Percentiles rank a stretch among this genome's conserved stretches.
phyloP scores from a whole-genome alignment of 2,888 invertebrate species.

The Tipula helvola region DNA sequence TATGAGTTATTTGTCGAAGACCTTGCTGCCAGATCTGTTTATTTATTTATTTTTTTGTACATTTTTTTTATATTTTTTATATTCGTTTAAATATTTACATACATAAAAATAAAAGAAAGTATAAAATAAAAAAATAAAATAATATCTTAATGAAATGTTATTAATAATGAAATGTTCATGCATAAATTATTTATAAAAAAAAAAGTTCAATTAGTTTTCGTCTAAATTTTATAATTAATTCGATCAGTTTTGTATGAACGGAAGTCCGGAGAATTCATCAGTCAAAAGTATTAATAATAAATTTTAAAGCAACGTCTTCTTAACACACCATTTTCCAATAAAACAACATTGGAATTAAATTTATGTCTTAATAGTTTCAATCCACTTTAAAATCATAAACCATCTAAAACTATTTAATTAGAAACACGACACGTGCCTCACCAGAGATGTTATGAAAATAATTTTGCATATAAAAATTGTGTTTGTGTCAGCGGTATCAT shows the following conservation, averaged over 20 bases:
- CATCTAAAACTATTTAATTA: too few species aligned
- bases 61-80: neutral
- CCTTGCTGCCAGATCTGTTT: constrained; percentile 82
- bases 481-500: too few species aligned
- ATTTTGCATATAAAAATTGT: too few species aligned
- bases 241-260: neutral
- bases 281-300: neutral
- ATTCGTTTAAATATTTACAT: neutral
- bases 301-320: neutral
- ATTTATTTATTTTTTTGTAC: neutral
- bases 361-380: too few species aligned
- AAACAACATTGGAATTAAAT: too few species aligned
- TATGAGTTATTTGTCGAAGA: constrained; percentile 82
- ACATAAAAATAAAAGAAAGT: constrained; percentile 10
- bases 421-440: too few species aligned
- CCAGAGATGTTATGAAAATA: too few species aligned
- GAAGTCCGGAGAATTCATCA: neutral
- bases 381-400: too few species aligned
- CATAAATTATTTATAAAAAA: neutral
- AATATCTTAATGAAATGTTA: neutral
- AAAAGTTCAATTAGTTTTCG: neutral
- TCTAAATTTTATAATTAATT: neutral
- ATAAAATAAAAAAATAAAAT: neutral
- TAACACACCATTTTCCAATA: too few species aligned
- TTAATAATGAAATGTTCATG: neutral